A percentile compares a stretch with the other conserved stretches of the same genome.
phyloP scores from a whole-genome alignment of 2,797 vertebrate genomes.

The Harpagifer antarcticus region DNA sequence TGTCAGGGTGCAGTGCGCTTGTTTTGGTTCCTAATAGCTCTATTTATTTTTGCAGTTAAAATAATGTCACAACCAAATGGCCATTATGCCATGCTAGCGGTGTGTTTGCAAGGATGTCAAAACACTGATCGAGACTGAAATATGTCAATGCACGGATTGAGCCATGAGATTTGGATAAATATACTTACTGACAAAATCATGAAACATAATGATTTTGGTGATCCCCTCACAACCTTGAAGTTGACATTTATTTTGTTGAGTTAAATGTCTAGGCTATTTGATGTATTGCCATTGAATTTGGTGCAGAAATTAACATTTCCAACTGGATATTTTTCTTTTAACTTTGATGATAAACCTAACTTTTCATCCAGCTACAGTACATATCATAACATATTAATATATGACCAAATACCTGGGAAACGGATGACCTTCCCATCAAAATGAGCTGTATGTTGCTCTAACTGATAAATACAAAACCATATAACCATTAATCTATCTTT shows the following conservation, averaged over 20 bases:
- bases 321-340: not conserved
- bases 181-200: not conserved
- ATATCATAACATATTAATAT: not conserved
- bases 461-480: not conserved
- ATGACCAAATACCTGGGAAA: not conserved
- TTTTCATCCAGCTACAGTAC: not conserved
- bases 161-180: not conserved
- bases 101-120: not conserved
- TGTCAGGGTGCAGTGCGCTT: slow-evolving; percentile 14
- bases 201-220: not conserved
- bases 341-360: not conserved
- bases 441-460: not conserved
- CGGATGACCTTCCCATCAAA: not conserved
- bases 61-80: not conserved
- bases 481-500: not conserved
- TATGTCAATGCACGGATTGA: slow-evolving; percentile 5
- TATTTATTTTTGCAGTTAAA: slow-evolving; percentile 4
- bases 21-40: slow-evolving; percentile 11
- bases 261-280: not conserved
- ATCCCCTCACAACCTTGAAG: not conserved
- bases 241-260: not conserved
- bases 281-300: not conserved
- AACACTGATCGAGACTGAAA: not conserved
- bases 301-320: not conserved
- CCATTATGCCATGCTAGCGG: not conserved